Conservation (phyloP, 2,888 invertebrate species). For the Clitarchus hookeri region DNA sequence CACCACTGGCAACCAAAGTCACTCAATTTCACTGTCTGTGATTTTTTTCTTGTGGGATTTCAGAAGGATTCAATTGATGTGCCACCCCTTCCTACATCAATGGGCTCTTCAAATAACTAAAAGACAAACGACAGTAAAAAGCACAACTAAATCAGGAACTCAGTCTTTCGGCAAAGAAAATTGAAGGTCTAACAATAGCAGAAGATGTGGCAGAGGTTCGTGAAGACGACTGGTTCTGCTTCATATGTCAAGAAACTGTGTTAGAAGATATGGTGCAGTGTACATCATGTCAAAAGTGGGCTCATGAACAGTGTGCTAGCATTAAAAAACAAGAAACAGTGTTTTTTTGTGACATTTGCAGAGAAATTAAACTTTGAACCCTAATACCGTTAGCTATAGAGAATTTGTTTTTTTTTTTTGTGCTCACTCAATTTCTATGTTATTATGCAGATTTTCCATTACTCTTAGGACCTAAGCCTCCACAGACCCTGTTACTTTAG, state of each 20-base stretch:
- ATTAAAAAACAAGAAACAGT: not conserved
- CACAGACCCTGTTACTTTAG: not conserved
- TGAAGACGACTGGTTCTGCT: not conserved
- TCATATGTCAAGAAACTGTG: conserved; percentile 15
- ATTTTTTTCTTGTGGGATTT: too few relatives aligned
- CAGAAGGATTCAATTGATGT: too few relatives aligned
- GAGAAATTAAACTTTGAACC: not conserved
- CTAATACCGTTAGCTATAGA: not conserved
- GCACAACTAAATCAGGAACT: not conserved
- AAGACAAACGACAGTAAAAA: not conserved
- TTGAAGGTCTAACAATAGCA: too few relatives aligned
- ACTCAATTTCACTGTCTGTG: too few relatives aligned
- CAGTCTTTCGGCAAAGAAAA: not conserved
- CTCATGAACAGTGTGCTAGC: conserved; percentile 22
- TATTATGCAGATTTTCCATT: not conserved
- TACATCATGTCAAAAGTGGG: conserved; percentile 20
- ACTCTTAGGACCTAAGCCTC: not conserved
- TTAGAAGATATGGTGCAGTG: conserved; percentile 23
- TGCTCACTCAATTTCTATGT: not conserved
- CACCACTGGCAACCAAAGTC: too few relatives aligned
- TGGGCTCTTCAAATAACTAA: not conserved
- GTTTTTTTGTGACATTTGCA: not conserved
- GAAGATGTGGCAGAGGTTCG: not conserved
- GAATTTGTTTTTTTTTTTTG: not conserved
- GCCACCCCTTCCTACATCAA: too few relatives aligned